These are phyloP conservation scores for Halocynthia aurantium DNA, from an alignment of 23 tunicate genomes.

Conservation along the genomic window DNA sequence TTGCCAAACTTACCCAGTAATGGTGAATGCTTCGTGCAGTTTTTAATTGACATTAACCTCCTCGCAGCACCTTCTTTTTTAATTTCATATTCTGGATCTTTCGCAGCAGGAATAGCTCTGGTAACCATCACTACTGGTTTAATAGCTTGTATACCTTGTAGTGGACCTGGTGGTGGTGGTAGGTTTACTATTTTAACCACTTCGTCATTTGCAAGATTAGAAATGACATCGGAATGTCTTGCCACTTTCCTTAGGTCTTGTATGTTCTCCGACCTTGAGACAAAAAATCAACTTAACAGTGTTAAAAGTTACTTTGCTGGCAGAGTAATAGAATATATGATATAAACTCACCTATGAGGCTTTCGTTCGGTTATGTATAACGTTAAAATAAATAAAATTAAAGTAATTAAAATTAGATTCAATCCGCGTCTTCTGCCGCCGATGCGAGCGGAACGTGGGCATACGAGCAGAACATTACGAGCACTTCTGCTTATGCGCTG, in stretches of 20 bases:
- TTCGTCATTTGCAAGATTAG: neutral
- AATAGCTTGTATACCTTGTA: neutral
- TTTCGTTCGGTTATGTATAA: constrained; percentile 2
- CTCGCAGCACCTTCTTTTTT: neutral
- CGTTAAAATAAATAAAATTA: constrained; percentile 7
- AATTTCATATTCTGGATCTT: neutral
- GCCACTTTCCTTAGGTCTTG: neutral
- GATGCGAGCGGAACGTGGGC: neutral
- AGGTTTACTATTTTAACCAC: neutral
- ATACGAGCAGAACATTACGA: constrained; percentile 1
- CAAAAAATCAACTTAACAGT: neutral
- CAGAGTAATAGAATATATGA: neutral
- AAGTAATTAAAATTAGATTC: neutral
- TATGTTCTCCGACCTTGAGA: neutral
- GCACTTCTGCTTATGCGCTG: constrained; percentile 23
- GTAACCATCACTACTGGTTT: neutral
- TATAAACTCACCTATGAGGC: neutral
- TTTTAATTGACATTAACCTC: neutral
- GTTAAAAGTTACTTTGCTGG: neutral
- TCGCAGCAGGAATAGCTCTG: constrained; percentile 1
- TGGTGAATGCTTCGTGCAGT: constrained; percentile 14
- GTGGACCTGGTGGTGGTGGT: neutral
- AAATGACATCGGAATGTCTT: neutral
- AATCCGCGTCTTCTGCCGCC: constrained; percentile 14
- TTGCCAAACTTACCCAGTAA: constrained; percentile 1